Conservation (phyloP, 2,888 invertebrate genomes). For the Stenurella melanura region DNA sequence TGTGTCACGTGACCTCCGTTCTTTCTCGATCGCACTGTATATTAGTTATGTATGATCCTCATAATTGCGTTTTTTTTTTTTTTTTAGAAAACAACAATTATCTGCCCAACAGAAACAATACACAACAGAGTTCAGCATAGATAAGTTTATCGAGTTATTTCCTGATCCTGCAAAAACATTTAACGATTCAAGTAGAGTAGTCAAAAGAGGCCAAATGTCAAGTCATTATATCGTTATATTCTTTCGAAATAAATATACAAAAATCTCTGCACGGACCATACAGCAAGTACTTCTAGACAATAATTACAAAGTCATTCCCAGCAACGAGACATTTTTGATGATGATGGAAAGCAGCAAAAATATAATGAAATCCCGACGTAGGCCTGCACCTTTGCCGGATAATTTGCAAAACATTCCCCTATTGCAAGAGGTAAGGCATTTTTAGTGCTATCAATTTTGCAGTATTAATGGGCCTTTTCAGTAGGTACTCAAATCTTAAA, state of each 20-base stretch:
- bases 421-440: slow-evolving; percentile 66
- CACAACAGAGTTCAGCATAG: slow-evolving; percentile 71
- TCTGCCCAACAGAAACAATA: slow-evolving; percentile 72
- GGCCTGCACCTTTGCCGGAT: slow-evolving; percentile 40
- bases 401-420: slow-evolving; percentile 64
- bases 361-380: slow-evolving; percentile 42
- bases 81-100: slow-evolving; percentile 63
- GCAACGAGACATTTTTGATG: slow-evolving; percentile 24
- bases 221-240: slow-evolving; percentile 49
- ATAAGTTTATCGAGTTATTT: slow-evolving; percentile 72
- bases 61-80: slow-evolving; percentile 13
- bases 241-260: slow-evolving; percentile 56
- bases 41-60: slow-evolving; percentile 34
- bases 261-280: slow-evolving; percentile 49
- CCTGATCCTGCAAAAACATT: slow-evolving; percentile 71
- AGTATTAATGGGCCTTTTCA: no score
- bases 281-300: slow-evolving; percentile 15
- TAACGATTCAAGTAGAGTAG: slow-evolving; percentile 52
- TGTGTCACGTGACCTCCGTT: no score
- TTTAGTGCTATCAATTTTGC: not conserved
- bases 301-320: slow-evolving; percentile 29
- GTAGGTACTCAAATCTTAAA: no score
- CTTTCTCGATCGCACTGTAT: no score
- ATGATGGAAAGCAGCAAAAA: slow-evolving; percentile 5
- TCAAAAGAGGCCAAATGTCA: slow-evolving; percentile 32